phyloP scores from a whole-genome alignment of 2,797 vertebrate species.

The Morus bassanus region DNA sequence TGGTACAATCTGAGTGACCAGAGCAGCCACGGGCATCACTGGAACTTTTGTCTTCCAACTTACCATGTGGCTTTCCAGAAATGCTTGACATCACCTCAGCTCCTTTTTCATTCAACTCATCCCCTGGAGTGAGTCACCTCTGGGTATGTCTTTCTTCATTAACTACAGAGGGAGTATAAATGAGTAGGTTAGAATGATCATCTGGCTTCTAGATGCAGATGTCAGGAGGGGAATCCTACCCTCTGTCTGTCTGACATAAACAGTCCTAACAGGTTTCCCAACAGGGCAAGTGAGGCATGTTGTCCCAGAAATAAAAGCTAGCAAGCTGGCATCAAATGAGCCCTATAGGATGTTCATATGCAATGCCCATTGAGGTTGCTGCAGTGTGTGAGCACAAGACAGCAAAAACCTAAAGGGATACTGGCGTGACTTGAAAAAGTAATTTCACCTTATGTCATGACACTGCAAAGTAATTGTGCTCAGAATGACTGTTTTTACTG shows the following conservation, averaged over 20 bases:
- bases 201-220: background rate
- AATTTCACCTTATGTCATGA: constrained; percentile 1
- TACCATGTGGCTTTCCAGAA: background rate
- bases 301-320: background rate
- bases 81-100: background rate
- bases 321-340: background rate
- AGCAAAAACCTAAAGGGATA: background rate
- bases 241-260: background rate
- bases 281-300: background rate
- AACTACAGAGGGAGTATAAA: background rate
- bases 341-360: background rate
- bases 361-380: background rate
- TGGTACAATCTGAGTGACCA: background rate
- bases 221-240: background rate
- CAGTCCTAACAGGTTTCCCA: background rate
- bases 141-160: background rate
- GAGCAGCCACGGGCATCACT: background rate
- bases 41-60: background rate
- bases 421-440: background rate
- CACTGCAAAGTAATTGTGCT: constrained; percentile 1
- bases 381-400: background rate
- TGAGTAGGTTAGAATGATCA: background rate
- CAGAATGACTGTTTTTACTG: constrained; percentile 28
- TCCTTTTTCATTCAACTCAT: background rate
- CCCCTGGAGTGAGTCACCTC: background rate